Evolutionary conservation across 2,888 invertebrate genomes (phyloP), one percentile per base, ranked within the genome.

Genomic region (Gasteruption jaculator): DNA sequence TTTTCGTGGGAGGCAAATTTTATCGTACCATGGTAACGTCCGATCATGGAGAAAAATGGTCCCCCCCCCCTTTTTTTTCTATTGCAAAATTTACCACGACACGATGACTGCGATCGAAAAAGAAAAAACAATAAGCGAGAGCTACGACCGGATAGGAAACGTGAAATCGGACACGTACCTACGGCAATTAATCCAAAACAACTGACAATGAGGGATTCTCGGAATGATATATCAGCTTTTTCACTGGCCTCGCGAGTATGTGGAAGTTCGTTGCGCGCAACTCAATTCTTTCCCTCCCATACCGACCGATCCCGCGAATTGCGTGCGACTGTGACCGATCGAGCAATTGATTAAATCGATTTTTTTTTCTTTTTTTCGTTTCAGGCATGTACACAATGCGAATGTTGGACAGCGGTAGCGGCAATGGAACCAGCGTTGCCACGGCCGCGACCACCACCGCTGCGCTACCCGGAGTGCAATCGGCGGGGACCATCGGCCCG

Each of bases 381-480:
- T 2, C 73, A 90, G 90, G 87, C 53, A 88, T 90, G 84, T 90
- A 90, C 72, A 83, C 86, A 16, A 87, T 88, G 86, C 81, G 90
- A 3, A 85, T 88, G 85, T 73, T 90, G 72, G 90, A 91, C 52
- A 75, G 75, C 57, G 63, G 57, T 37, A 66, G 57, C 46, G 68
- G 61, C 50, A 68, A 66, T 50, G 63, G 57, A 36, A 66, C 57
- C 46, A 68, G 61, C 50, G 67, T 65, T 50, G 62, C 63, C 5
- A 61, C 68, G 2, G 68, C 62, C 35, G 64, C 65, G 27, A 61
- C 63, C 16, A 66, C 59, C 18, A 65, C 60, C 30, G 61, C 60
- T 10, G 61, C 60, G 41, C 48, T 61, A 48, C 63, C 61, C 37
- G 57, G 53, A 38, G 65, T 58, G 52, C 65, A 73, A 63, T 52